phyloP scores from a whole-genome alignment of 2,888 invertebrate genomes.

The Lissonota sp. region DNA sequence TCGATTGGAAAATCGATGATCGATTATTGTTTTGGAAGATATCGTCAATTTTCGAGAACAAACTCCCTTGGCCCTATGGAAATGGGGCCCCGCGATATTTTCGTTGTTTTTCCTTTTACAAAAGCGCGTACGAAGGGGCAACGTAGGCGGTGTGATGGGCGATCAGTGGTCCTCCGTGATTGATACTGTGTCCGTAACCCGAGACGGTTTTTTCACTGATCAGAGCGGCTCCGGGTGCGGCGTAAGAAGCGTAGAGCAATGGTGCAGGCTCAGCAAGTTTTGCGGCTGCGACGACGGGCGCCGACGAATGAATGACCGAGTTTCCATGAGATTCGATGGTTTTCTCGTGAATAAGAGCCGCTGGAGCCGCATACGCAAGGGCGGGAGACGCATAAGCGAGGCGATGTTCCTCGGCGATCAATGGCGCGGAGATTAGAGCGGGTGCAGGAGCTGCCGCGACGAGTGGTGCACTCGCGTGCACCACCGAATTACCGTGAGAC shows the following conservation, averaged over 20 bases:
- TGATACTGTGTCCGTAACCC: slow-evolving; percentile 73
- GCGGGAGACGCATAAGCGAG: slow-evolving; percentile 71
- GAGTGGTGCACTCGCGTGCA: slow-evolving; percentile 83
- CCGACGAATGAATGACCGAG: slow-evolving; percentile 83
- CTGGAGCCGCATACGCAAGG: slow-evolving; percentile 74
- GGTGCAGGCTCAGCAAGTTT: slow-evolving; percentile 64
- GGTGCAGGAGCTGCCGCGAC: slow-evolving; percentile 83
- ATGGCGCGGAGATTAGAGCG: slow-evolving; percentile 32
- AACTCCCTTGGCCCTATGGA: slow-evolving; percentile 12
- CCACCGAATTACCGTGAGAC: slow-evolving; percentile 80
- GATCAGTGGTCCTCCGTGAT: slow-evolving; percentile 67
- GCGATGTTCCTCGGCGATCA: slow-evolving; percentile 54
- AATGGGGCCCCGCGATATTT: neutral
- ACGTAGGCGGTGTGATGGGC: slow-evolving; percentile 64
- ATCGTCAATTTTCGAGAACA: slow-evolving; percentile 33
- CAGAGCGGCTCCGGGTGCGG: slow-evolving; percentile 64
- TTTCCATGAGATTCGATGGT: slow-evolving; percentile 77
- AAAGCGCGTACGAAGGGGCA: slow-evolving; percentile 57
- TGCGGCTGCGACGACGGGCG: slow-evolving; percentile 84
- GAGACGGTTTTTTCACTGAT: slow-evolving; percentile 72
- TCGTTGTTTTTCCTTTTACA: slow-evolving; percentile 31
- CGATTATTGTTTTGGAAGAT: neutral
- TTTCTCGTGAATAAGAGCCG: slow-evolving; percentile 63
- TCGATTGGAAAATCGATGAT: neutral
- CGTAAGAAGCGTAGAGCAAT: slow-evolving; percentile 57